Percentiles rank a stretch among this genome's conserved stretches.
Evolutionary conservation across 2,888 invertebrate genomes (phyloP).

Genomic region (Branchellion lobata): DNA sequence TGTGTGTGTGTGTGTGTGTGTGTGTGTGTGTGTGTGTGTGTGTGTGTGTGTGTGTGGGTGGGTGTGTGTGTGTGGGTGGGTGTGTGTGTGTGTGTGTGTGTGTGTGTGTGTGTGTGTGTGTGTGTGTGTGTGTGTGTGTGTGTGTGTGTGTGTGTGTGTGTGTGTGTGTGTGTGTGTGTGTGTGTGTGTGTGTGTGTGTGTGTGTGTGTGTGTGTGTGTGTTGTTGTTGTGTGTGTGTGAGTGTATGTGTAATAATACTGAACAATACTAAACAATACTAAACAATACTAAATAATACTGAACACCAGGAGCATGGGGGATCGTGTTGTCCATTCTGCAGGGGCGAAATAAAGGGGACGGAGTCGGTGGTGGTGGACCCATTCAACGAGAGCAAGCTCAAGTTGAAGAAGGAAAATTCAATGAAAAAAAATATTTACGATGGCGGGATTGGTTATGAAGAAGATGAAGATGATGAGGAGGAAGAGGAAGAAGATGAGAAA

Average conservation of each 20-base stretch:
- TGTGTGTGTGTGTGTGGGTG: no score
- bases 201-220: not conserved
- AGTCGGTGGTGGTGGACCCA: conserved; percentile 95
- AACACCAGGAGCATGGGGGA: conserved; percentile 60
- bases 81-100: no score
- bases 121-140: no score
- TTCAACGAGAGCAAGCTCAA: conserved; percentile 66
- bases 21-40: no score
- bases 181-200: not conserved
- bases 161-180: not conserved
- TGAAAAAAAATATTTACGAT: not conserved
- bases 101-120: no score
- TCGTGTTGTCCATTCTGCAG: conserved; percentile 89
- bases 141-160: no score
- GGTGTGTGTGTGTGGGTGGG: no score
- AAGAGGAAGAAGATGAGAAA: not conserved
- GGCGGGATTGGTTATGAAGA: no score
- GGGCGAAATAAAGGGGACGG: conserved; percentile 98
- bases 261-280: no score
- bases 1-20: no score
- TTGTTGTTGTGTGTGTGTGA: no score
- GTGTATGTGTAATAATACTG: no score
- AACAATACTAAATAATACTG: not conserved
- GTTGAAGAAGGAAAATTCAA: conserved; percentile 32
- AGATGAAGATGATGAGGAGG: not conserved